A percentile compares a stretch with the other conserved stretches of the same genome.
Evolutionary conservation across 2,113 vertebrate species (phyloP).

Genomic region (Cynoglossus semilaevis): DNA sequence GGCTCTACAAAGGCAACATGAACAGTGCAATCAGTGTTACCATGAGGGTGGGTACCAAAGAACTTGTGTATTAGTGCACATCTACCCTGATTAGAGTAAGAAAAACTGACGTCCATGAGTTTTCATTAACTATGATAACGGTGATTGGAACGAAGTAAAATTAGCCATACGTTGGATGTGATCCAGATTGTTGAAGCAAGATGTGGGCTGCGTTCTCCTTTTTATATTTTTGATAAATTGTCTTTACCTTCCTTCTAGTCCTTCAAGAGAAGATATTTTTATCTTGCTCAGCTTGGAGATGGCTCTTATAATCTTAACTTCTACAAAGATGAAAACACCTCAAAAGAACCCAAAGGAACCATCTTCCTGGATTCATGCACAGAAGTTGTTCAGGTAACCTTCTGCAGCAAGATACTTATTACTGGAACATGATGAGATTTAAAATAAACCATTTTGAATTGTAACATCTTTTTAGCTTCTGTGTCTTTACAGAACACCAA

Average conservation of each 20-base stretch:
- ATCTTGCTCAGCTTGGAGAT: constrained; percentile 93
- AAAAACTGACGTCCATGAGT: too few species aligned
- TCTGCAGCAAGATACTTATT: too few species aligned
- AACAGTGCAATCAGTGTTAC: constrained; percentile 98
- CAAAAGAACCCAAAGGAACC: constrained; percentile 98
- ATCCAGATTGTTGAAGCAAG: too few species aligned
- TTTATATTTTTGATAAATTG: not conserved
- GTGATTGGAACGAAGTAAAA: too few species aligned
- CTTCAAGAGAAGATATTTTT: constrained; percentile 98
- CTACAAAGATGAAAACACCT: constrained; percentile 99
- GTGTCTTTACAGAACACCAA: constrained; percentile 84
- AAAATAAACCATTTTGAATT: not conserved
- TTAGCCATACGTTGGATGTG: too few species aligned
- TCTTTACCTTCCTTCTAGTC: constrained; percentile 77
- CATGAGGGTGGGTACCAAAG: constrained; percentile 87
- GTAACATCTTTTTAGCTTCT: not conserved
- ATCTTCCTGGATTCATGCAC: constrained; percentile 98
- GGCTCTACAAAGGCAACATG: constrained; percentile 98
- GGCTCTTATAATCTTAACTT: constrained; percentile 99
- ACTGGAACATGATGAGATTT: too few species aligned
- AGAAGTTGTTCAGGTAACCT: constrained; percentile 92
- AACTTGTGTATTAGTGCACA: not conserved
- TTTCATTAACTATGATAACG: too few species aligned
- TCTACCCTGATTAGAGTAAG: too few species aligned
- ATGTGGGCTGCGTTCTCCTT: too few species aligned